Percentiles rank a stretch among this genome's conserved stretches.
Evolutionary conservation across 2,113 vertebrate species (phyloP).

Genomic region (Vicugna pacos): DNA sequence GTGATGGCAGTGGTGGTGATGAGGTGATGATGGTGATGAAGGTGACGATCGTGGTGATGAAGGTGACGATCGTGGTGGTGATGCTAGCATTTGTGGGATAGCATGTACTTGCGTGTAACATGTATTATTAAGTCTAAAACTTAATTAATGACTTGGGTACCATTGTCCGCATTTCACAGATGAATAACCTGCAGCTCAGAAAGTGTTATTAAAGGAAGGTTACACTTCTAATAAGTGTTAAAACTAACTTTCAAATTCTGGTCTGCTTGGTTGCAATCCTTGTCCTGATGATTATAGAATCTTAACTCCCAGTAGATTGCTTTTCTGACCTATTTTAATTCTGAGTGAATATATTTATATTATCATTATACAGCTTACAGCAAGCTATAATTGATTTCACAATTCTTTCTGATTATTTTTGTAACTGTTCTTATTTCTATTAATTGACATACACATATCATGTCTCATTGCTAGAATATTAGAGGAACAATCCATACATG

Average conservation of each 20-base stretch:
- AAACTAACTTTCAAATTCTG: conserved; percentile 18
- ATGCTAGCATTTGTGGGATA: background rate
- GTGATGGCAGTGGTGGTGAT: no score
- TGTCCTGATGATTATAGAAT: background rate
- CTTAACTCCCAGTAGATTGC: background rate
- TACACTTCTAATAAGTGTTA: background rate
- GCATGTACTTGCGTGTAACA: background rate
- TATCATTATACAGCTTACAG: background rate
- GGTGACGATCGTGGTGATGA: background rate
- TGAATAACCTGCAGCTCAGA: background rate
- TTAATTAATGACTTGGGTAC: no score
- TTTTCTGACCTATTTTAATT: background rate
- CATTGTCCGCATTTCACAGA: background rate
- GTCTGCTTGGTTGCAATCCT: background rate
- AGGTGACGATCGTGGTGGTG: background rate
- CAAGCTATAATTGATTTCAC: background rate
- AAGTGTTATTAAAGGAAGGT: background rate
- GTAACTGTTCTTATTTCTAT: background rate
- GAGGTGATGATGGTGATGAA: no score
- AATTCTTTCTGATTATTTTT: conserved; percentile 28
- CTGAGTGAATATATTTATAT: background rate
- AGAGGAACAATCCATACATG: background rate
- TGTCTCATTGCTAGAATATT: background rate
- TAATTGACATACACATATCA: background rate
- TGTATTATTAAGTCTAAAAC: background rate